These are phyloP conservation scores for Thermophis baileyi DNA, from an alignment of 2,113 vertebrate species.

Conservation along the genomic window DNA sequence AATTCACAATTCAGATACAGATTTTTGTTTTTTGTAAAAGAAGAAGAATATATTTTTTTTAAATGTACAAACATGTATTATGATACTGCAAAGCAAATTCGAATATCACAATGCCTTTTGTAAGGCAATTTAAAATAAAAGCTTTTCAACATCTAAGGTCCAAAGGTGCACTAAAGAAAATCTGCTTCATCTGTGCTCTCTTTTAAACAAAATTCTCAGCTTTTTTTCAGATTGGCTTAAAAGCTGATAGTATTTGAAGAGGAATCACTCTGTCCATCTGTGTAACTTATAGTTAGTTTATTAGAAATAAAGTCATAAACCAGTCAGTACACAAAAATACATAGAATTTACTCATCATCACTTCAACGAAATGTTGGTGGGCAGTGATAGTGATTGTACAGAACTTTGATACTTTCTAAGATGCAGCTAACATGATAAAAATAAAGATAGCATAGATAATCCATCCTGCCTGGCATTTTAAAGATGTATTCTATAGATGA, in stretches of 20 bases:
- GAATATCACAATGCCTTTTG: neutral
- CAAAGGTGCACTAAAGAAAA: neutral
- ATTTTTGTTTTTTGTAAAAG: neutral
- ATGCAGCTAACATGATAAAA: neutral
- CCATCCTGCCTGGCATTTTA: neutral
- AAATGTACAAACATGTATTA: neutral
- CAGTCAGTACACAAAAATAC: neutral
- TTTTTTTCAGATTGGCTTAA: neutral
- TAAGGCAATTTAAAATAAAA: neutral
- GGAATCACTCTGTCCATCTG: neutral
- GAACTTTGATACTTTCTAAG: neutral
- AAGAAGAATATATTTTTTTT: too few relatives aligned
- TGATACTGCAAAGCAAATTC: neutral
- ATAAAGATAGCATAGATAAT: neutral
- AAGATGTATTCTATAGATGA: neutral
- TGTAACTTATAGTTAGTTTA: neutral
- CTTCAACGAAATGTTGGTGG: neutral
- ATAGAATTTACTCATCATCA: neutral
- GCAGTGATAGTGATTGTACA: neutral
- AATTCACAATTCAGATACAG: neutral
- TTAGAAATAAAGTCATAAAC: neutral
- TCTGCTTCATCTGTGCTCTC: neutral
- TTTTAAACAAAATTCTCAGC: conserved; percentile 7
- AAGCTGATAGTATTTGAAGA: conserved; percentile 1
- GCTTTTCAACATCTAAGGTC: neutral